Evolutionary conservation across 2,113 vertebrate genomes (phyloP).

Genomic region (Eudyptes chrysolophus): DNA sequence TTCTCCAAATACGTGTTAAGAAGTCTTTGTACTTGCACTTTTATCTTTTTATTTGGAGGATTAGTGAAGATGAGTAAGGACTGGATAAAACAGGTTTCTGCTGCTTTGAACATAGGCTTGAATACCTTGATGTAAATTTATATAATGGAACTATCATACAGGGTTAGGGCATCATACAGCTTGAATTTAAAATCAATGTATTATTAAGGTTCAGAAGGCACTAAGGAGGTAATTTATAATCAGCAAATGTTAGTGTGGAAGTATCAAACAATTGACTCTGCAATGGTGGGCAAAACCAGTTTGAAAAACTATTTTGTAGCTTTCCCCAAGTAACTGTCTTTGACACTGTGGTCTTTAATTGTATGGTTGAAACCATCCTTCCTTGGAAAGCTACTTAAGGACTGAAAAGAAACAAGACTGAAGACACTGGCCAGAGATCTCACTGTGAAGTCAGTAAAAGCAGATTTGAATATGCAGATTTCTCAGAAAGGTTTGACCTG

Average conservation of each 20-base stretch:
- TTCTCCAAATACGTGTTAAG: not conserved
- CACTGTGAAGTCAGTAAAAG: not conserved
- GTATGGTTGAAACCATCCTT: not conserved
- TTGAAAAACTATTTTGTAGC: not conserved
- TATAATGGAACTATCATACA: not conserved
- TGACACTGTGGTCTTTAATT: not conserved
- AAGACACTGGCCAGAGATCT: not conserved
- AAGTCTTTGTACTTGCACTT: not conserved
- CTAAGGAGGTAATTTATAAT: not conserved
- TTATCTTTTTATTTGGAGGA: not conserved
- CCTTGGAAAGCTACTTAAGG: not conserved
- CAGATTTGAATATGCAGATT: not conserved
- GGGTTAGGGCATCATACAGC: rapidly evolving
- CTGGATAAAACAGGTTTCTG: not conserved
- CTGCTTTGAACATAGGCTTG: not conserved
- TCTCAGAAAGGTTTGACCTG: not conserved
- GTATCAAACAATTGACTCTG: not conserved
- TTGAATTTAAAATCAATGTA: not conserved
- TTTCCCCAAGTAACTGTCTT: not conserved
- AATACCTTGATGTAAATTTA: not conserved
- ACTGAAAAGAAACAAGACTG: not conserved
- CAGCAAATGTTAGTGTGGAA: not conserved
- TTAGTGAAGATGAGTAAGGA: not conserved
- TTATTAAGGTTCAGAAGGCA: not conserved
- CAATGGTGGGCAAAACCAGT: not conserved